Evolutionary conservation across 2,888 invertebrate species (phyloP), one percentile per base, ranked within the genome.

Genomic region (Aphrophora alni): DNA sequence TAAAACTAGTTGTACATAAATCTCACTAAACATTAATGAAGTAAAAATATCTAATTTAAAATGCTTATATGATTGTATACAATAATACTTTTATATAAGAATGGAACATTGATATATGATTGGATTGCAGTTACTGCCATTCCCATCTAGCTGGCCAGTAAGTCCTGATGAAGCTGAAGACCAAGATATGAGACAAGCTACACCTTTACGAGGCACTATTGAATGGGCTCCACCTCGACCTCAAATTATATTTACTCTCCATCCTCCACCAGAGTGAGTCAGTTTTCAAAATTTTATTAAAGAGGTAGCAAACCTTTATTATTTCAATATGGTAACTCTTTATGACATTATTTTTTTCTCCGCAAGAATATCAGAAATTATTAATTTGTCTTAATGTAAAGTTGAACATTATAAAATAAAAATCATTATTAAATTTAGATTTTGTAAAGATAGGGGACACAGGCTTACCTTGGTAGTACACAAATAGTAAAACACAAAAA

Each of bases 221-320:
- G 94, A 94, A 86, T 96, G 96, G 96, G 96, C 96, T 0, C 96
- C 96, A 17, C 95, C 95, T 0, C 89, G 96, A 80, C 92, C 94
- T 38, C 96, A 96, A 88, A 93, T 96, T 77, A 95, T 96, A 84
- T 95, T 95, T 86, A 95, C 94, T 1, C 89, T 93, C 80, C 95
- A 95, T 89, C 92, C 93, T 3, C 84, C 90, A 14, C 91, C 92
- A 69, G 91, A 91, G 94, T 95, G 90, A 89, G 91, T 88, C 82
- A n/a, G 77, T 75, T 14, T n/a, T n/a, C n/a, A n/a, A n/a, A n/a
- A n/a, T n/a, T 26, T 27, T 68, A 68, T 14, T 44, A 44, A 44
- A 44, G 51, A 10, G 10, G 12, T 14, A 44, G 51, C 10, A 44
- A 44, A n/a, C n/a, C n/a, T 44, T 14, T 14, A 14, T 44, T 44